Evolutionary conservation across 1,140 invertebrate genomes (phyloP).

Genomic region (Conus ventricosus): DNA sequence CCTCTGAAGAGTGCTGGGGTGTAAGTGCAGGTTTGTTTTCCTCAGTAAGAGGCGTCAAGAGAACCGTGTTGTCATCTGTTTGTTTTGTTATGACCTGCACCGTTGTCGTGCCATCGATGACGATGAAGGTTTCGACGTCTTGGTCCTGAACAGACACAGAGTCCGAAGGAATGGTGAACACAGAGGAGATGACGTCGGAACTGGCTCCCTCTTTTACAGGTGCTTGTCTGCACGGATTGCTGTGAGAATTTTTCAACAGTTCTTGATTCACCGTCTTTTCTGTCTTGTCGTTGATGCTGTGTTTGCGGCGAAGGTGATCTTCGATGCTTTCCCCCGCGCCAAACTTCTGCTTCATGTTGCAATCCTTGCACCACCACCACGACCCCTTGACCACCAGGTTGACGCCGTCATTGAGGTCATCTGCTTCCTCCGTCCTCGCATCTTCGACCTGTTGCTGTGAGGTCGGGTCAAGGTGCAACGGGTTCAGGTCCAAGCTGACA

Average conservation of each 20-base stretch:
- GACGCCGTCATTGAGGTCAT: background rate
- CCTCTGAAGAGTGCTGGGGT: background rate
- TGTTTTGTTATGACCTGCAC: background rate
- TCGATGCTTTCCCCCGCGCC: background rate
- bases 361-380: constrained; percentile 16
- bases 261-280: background rate
- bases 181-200: constrained; percentile 5
- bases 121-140: background rate
- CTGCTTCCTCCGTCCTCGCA: background rate
- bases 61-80: background rate
- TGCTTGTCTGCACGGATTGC: background rate
- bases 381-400: constrained; percentile 5
- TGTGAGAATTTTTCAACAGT: too few relatives aligned
- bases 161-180: background rate
- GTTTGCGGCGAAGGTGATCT: background rate
- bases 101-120: background rate
- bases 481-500: background rate
- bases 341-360: constrained; percentile 13
- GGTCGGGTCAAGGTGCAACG: background rate
- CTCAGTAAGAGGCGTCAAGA: background rate
- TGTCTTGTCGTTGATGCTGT: background rate
- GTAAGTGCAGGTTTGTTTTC: background rate
- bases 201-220: background rate
- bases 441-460: background rate
- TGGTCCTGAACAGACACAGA: background rate